Conservation (phyloP, 2,888 invertebrate genomes). For the Cordylochernes scorpioides region DNA sequence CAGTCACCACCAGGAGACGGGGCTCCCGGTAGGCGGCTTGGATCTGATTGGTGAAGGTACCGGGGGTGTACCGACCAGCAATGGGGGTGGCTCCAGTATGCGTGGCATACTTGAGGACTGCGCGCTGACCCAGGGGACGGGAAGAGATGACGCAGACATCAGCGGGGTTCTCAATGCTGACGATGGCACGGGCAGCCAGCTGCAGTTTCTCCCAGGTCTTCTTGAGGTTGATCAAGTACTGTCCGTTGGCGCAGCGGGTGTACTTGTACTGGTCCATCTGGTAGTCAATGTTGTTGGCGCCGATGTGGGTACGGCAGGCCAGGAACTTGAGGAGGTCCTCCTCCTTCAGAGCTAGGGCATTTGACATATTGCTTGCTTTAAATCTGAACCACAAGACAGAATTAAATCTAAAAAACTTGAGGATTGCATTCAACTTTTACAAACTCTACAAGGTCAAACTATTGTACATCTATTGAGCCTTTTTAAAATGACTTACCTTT, state of each 20-base stretch:
- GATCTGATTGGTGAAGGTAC: constrained; percentile 87
- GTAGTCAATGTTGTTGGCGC: constrained; percentile 75
- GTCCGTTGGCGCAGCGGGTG: constrained; percentile 67
- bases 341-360: constrained; percentile 65
- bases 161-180: constrained; percentile 80
- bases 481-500: too few species aligned
- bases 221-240: constrained; percentile 72
- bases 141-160: constrained; percentile 95
- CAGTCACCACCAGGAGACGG: constrained; percentile 76
- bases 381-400: too few species aligned
- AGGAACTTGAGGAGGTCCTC: constrained; percentile 97
- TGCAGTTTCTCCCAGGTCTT: constrained; percentile 96
- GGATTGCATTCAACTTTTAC: too few species aligned
- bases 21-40: constrained; percentile 90
- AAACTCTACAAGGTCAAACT: too few species aligned
- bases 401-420: too few species aligned
- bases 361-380: too few species aligned
- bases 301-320: constrained; percentile 77
- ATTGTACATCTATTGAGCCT: too few species aligned
- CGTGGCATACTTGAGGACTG: constrained; percentile 90
- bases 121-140: constrained; percentile 77
- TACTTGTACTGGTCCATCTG: constrained; percentile 94
- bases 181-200: constrained; percentile 80
- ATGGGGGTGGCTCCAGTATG: constrained; percentile 93
- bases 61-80: constrained; percentile 97